These are phyloP conservation scores for Muschampia plurimacula DNA, from an alignment of 2,888 invertebrate species.

Conservation along the genomic window DNA sequence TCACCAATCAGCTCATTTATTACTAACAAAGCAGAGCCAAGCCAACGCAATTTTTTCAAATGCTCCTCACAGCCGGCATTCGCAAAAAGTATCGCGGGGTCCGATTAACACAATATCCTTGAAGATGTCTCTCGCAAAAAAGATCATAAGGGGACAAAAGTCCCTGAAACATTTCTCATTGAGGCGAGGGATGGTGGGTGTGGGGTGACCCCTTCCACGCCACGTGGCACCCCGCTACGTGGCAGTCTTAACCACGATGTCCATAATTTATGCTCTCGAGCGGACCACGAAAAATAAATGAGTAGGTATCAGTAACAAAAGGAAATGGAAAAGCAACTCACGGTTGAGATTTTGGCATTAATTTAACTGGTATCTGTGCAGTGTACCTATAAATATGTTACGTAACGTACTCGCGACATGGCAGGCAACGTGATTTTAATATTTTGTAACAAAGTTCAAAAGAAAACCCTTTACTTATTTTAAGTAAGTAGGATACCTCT, in stretches of 20 bases:
- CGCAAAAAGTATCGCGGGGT: constrained; percentile 72
- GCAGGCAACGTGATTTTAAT: too few relatives aligned
- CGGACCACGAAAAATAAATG: constrained; percentile 82
- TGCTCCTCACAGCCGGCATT: constrained; percentile 60
- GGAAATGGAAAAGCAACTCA: constrained; percentile 65
- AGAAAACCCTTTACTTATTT: too few relatives aligned
- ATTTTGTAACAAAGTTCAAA: too few relatives aligned
- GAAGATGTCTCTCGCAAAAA: constrained; percentile 81
- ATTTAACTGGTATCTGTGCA: constrained; percentile 11
- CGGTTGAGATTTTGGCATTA: constrained; percentile 22
- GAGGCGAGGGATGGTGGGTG: constrained; percentile 51
- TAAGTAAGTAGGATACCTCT: too few relatives aligned
- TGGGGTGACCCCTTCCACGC: constrained; percentile 42
- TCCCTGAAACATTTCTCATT: constrained; percentile 81
- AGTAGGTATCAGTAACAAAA: constrained; percentile 66
- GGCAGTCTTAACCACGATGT: constrained; percentile 72
- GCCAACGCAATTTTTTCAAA: constrained; percentile 58
- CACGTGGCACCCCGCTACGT: constrained; percentile 58
- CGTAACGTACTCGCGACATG: too few relatives aligned
- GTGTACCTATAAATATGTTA: neutral
- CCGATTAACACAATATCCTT: constrained; percentile 84
- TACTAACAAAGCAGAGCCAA: constrained; percentile 41
- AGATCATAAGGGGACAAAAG: constrained; percentile 77
- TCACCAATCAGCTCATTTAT: neutral
- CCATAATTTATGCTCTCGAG: constrained; percentile 82